Base-by-base conservation (phyloP, 2,113 vertebrate species). In the Cariama cristata region DNA sequence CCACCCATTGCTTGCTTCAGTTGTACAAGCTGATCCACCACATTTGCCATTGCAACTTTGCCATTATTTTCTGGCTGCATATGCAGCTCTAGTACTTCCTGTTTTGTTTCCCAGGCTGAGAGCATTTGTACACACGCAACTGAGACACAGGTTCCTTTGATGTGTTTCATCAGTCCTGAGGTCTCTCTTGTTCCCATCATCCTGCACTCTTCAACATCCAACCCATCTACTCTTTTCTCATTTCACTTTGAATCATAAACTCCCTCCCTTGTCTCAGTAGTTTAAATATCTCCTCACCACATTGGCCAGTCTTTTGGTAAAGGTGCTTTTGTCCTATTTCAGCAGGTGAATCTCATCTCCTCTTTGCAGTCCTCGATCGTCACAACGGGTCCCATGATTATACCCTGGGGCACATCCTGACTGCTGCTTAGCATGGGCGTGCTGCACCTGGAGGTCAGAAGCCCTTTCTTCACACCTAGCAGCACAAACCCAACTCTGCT, bases 361-460 rank as follows among this genome's bases (percentile, higher is more conserved):
- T 8, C 2, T 79, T 8, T 60, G 32, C 44, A 64, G 33, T 64
- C 12, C 7, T 42, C 81, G 14, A 55, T 32, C 4, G 8, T 79
- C 16, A 64, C 33, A 82, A 59, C 10, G 3, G 5, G 6, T 33
- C 16, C 14, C 15, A 60, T 27, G 11, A 4, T 50, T 22, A 59
- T 27, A 14, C 2, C 11, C 7, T 64, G 18, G 3, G 11, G 1
- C 24, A 74, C 28, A 66, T 30, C 8, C 5, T 0, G 4, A 10
- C 11, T 32, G 8, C 13, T 73, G 12, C 9, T 64, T 73, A 55
- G 3, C 27, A 38, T 12, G 3, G 17, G 7, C 10, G 14, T 82
- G 6, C 22, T 45, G 40, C 1, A 3, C 58, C 26, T 26, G 20
- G 47, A 72, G 26, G 8, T 67, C 24, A 62, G 21, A 4, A 79